Evolutionary conservation across 1,140 invertebrate genomes (phyloP).

Genomic region (Zaprionus kolodkinae): DNA sequence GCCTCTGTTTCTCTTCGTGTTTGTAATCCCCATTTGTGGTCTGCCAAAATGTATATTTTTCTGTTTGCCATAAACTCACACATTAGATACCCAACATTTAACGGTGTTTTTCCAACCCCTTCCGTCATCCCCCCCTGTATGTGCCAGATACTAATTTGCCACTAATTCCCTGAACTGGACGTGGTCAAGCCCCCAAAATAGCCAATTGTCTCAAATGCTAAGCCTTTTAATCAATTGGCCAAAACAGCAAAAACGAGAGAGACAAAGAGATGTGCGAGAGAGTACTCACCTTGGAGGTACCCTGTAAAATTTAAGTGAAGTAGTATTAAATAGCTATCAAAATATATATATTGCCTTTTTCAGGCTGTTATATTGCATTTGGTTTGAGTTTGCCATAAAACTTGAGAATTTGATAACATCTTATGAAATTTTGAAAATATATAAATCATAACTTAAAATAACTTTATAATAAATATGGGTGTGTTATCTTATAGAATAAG

Average conservation of each 20-base stretch:
- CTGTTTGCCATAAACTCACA: constrained; percentile 65
- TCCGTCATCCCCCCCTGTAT: background rate
- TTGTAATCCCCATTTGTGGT: constrained; percentile 16
- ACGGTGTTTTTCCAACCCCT: constrained; percentile 40
- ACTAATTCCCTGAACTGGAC: constrained; percentile 55
- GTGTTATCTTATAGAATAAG: background rate
- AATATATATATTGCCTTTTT: too few species aligned
- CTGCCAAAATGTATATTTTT: constrained; percentile 14
- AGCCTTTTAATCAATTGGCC: constrained; percentile 81
- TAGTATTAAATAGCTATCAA: too few species aligned
- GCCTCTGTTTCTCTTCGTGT: background rate
- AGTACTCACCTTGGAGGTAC: background rate
- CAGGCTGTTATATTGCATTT: too few species aligned
- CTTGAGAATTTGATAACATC: background rate
- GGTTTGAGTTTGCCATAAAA: background rate
- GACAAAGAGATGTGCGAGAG: background rate
- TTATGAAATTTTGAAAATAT: background rate
- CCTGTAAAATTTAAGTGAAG: background rate
- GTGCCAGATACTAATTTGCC: constrained; percentile 66
- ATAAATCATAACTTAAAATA: background rate
- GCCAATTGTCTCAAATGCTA: constrained; percentile 75
- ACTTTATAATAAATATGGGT: background rate
- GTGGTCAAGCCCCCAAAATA: constrained; percentile 38
- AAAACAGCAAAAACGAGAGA: constrained; percentile 60
- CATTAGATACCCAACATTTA: constrained; percentile 73